A percentile compares a stretch with the other conserved stretches of the same genome.
Evolutionary conservation across 2,888 invertebrate genomes (phyloP).

Genomic region (Clusia tigrina): DNA sequence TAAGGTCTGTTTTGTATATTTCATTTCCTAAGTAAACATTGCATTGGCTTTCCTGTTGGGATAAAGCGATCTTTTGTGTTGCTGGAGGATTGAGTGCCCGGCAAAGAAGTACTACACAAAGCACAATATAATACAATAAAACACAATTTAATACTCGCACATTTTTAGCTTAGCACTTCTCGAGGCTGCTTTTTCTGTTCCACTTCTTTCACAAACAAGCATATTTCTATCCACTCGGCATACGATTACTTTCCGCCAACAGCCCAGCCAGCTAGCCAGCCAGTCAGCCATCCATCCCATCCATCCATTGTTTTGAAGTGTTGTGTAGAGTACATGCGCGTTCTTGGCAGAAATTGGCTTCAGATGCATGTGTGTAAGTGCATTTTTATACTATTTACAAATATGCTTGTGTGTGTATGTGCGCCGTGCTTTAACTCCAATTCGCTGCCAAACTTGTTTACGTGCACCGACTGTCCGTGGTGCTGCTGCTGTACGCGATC

Average conservation of each 20-base stretch:
- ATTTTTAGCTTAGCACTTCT: conserved; percentile 29
- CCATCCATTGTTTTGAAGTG: no score
- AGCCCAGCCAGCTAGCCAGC: no score
- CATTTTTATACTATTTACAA: neutral
- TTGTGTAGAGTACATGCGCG: no score
- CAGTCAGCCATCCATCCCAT: no score
- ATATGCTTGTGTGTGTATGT: neutral
- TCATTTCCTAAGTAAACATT: no score
- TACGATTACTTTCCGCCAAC: no score
- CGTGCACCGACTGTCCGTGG: conserved; percentile 8
- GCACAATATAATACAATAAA: no score
- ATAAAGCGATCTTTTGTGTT: conserved; percentile 41
- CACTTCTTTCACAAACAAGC: conserved; percentile 7
- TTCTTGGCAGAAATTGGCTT: neutral
- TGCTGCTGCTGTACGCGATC: conserved; percentile 15
- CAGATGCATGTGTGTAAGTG: neutral
- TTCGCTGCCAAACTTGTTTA: conserved; percentile 22
- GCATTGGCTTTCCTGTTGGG: no score
- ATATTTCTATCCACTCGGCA: no score
- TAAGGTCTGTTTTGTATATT: no score
- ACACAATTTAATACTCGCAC: no score
- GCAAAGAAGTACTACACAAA: no score
- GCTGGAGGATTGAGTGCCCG: conserved; percentile 40
- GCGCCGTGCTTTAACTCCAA: neutral
- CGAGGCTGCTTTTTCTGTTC: neutral